Percentiles rank a stretch among this genome's conserved stretches.
phyloP scores from a whole-genome alignment of 2,113 vertebrate genomes.

The Ariopsis seemanni region DNA sequence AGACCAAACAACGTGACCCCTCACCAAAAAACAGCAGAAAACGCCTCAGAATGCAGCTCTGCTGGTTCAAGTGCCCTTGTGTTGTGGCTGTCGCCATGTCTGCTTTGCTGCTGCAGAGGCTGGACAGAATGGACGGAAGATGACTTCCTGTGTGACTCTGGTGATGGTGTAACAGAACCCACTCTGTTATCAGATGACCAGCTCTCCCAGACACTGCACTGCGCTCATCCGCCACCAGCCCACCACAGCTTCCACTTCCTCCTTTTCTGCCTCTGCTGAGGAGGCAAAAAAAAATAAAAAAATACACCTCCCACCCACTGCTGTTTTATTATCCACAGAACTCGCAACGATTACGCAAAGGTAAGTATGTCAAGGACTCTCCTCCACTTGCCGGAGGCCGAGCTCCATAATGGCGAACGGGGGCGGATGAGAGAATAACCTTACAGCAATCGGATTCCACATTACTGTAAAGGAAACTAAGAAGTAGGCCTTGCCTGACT shows the following conservation, averaged over 20 bases:
- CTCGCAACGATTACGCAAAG: slow-evolving; percentile 41
- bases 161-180: slow-evolving; percentile 78
- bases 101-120: slow-evolving; percentile 60
- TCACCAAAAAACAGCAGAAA: slow-evolving; percentile 13
- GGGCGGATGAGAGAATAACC: slow-evolving; percentile 47
- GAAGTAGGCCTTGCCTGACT: slow-evolving; percentile 32
- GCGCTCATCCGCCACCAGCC: slow-evolving; percentile 56
- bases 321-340: slow-evolving; percentile 38
- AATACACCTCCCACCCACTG: slow-evolving; percentile 57
- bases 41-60: not conserved
- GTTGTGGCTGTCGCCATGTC: slow-evolving; percentile 2
- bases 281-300: slow-evolving; percentile 26
- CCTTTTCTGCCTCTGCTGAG: slow-evolving; percentile 54
- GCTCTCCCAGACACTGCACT: slow-evolving; percentile 66
- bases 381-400: slow-evolving; percentile 36
- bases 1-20: slow-evolving; percentile 31
- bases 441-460: slow-evolving; percentile 43
- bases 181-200: slow-evolving; percentile 82
- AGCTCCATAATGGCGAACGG: slow-evolving; percentile 36
- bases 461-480: slow-evolving; percentile 48
- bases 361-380: slow-evolving; percentile 57
- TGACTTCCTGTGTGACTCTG: slow-evolving; percentile 73
- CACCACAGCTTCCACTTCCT: slow-evolving; percentile 73
- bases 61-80: slow-evolving; percentile 38
- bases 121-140: slow-evolving; percentile 59